Conservation (phyloP, 2,888 invertebrate genomes). For the Rhyacophila evoluta region DNA sequence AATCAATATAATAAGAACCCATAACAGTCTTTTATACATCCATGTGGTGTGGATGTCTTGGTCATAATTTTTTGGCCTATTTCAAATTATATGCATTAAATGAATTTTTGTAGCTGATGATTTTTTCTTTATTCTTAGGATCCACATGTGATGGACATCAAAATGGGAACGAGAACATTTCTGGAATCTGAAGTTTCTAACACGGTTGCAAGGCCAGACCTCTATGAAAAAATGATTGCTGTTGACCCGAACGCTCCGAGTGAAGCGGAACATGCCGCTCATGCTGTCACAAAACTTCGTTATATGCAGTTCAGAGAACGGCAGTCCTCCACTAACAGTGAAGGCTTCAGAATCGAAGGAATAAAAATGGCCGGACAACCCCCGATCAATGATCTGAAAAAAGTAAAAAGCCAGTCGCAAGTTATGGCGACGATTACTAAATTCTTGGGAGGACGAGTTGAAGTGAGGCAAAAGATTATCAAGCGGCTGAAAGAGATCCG, state of each 20-base stretch:
- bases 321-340: slow-evolving; percentile 90
- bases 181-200: slow-evolving; percentile 95
- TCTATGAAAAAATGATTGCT: slow-evolving; percentile 96
- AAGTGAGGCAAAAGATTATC: slow-evolving; percentile 77
- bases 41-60: too few relatives aligned
- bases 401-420: slow-evolving; percentile 82
- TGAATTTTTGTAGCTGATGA: not conserved
- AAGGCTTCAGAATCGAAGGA: slow-evolving; percentile 97
- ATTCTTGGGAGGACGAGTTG: slow-evolving; percentile 77
- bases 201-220: slow-evolving; percentile 82
- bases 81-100: too few relatives aligned
- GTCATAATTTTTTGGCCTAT: too few relatives aligned
- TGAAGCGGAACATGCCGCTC: slow-evolving; percentile 80
- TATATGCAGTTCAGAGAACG: slow-evolving; percentile 97
- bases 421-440: slow-evolving; percentile 79
- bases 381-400: slow-evolving; percentile 90
- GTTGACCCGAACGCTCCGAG: slow-evolving; percentile 91
- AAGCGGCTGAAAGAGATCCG: slow-evolving; percentile 83
- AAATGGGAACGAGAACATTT: slow-evolving; percentile 97
- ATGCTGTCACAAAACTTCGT: slow-evolving; percentile 93
- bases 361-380: slow-evolving; percentile 87
- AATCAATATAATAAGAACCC: too few relatives aligned
- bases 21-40: too few relatives aligned
- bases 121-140: slow-evolving; percentile 65
- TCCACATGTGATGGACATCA: slow-evolving; percentile 97